A percentile compares a stretch with the other conserved stretches of the same genome.
These are phyloP conservation scores for Rhyacophila evoluta DNA, from an alignment of 2,888 invertebrate species.

Conservation along the genomic window DNA sequence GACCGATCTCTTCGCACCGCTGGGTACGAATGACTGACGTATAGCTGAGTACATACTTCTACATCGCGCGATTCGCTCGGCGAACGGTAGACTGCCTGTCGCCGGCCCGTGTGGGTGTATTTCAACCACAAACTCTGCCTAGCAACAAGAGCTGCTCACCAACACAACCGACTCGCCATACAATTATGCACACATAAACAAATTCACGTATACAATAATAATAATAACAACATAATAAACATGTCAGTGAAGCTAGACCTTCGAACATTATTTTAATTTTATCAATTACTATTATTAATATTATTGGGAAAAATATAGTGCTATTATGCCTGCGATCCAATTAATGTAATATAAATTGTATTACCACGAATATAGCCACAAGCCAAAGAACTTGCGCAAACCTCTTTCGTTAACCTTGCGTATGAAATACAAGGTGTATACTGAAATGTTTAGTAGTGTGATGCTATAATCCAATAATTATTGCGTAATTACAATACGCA, in stretches of 20 bases:
- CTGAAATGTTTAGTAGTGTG: too few species aligned
- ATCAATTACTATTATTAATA: background rate
- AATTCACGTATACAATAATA: background rate
- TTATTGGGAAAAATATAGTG: too few species aligned
- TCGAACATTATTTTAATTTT: background rate
- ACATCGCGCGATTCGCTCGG: constrained; percentile 30
- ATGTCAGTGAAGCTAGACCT: background rate
- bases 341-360: too few species aligned
- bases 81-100: constrained; percentile 44
- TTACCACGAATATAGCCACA: too few species aligned
- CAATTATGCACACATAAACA: too few species aligned
- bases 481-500: too few species aligned
- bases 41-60: constrained; percentile 31
- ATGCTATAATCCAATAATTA: too few species aligned
- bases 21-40: background rate
- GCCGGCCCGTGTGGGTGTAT: constrained; percentile 23
- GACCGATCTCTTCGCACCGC: background rate
- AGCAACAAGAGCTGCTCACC: constrained; percentile 10
- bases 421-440: too few species aligned
- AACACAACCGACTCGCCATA: background rate
- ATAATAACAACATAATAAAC: constrained; percentile 14
- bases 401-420: too few species aligned
- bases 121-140: background rate
- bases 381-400: too few species aligned
- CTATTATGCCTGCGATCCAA: too few species aligned